A percentile compares a stretch with the other conserved stretches of the same genome.
Conservation (phyloP, 2,888 invertebrate genomes). For the Hirtodrosophila trivittata region DNA sequence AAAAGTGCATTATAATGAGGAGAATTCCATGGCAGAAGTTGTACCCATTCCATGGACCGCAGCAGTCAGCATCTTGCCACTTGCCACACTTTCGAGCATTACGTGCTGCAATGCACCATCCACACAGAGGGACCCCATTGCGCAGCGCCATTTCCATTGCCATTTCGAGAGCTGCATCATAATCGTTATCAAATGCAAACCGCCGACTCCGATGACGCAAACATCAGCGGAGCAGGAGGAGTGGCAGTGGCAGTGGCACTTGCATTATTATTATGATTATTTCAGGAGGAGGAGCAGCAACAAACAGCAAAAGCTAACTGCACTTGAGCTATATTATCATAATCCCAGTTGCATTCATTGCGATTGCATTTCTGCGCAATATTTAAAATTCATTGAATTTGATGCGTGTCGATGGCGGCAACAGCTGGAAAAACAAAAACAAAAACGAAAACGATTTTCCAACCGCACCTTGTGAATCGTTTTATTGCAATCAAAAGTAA, state of each 20-base stretch:
- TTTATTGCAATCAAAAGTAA: slow-evolving; percentile 22
- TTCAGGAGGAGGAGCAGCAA: too few relatives aligned
- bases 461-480: not conserved
- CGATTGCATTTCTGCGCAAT: slow-evolving; percentile 19
- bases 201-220: slow-evolving; percentile 27
- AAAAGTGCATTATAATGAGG: slow-evolving; percentile 42
- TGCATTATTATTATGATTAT: slow-evolving; percentile 71
- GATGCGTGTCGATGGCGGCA: slow-evolving; percentile 54
- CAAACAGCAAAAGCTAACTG: slow-evolving; percentile 69
- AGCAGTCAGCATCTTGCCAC: not conserved
- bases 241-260: slow-evolving; percentile 35
- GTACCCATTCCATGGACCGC: too few relatives aligned
- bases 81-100: slow-evolving; percentile 43
- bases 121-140: not conserved
- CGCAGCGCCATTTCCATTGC: slow-evolving; percentile 40
- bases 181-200: slow-evolving; percentile 68
- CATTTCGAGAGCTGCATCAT: slow-evolving; percentile 51
- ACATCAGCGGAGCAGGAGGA: slow-evolving; percentile 18
- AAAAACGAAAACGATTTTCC: not conserved
- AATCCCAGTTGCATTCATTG: slow-evolving; percentile 60
- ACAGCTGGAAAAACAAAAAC: slow-evolving; percentile 14
- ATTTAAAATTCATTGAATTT: slow-evolving; percentile 70
- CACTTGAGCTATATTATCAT: slow-evolving; percentile 75
- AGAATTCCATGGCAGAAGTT: not conserved
- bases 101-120: slow-evolving; percentile 50